phyloP scores from a whole-genome alignment of 2,888 invertebrate species.

The Miltochrista miniata region DNA sequence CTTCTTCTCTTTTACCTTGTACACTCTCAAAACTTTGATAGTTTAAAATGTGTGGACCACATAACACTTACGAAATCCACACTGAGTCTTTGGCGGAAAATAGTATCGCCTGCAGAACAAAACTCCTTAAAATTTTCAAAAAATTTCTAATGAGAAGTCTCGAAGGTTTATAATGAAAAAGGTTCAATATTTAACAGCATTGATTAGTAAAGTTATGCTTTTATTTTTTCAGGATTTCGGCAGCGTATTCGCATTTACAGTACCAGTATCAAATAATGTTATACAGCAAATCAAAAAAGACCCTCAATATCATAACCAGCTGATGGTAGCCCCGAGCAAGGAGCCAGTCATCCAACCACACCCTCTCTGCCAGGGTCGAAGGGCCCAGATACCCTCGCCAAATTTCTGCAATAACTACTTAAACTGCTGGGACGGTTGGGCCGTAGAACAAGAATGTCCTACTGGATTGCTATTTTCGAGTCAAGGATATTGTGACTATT shows the following conservation, averaged over 20 bases:
- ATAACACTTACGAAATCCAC: too few species aligned
- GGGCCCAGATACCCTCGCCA: conserved; percentile 86
- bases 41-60: too few species aligned
- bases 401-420: conserved; percentile 85
- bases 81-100: too few species aligned
- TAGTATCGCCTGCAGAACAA: too few species aligned
- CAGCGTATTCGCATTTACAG: conserved; percentile 59
- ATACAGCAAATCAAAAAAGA: conserved; percentile 63
- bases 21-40: too few species aligned
- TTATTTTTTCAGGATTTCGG: conserved; percentile 42
- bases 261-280: conserved; percentile 72
- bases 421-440: conserved; percentile 89
- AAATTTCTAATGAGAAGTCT: too few species aligned
- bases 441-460: conserved; percentile 86
- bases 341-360: conserved; percentile 60
- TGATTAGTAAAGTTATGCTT: too few species aligned
- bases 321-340: conserved; percentile 52
- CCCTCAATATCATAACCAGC: conserved; percentile 65
- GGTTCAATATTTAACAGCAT: background rate
- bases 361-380: conserved; percentile 68
- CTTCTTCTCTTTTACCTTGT: too few species aligned
- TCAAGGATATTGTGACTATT: conserved; percentile 85
- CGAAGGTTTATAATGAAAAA: too few species aligned
- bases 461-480: conserved; percentile 84
- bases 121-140: too few species aligned